Evolutionary conservation across 2,888 invertebrate species (phyloP).

Genomic region (Bursaphelenchus okinawaensis): DNA sequence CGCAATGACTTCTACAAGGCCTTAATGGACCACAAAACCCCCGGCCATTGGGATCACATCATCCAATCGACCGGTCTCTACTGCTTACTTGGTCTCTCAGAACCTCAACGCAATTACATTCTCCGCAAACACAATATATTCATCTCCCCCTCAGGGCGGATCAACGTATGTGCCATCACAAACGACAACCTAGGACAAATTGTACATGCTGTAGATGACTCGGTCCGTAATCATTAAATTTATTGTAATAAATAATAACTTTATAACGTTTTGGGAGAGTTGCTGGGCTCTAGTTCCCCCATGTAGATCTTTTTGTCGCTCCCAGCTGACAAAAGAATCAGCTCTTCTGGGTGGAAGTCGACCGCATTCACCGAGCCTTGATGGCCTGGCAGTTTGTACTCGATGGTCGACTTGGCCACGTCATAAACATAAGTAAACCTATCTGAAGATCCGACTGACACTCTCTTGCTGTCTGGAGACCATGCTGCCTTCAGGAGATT

Average conservation of each 20-base stretch:
- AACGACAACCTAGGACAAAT: conserved; percentile 82
- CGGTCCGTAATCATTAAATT: conserved; percentile 19
- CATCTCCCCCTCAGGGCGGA: conserved; percentile 79
- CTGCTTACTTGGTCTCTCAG: conserved; percentile 85
- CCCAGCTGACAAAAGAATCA: conserved; percentile 82
- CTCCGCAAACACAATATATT: conserved; percentile 65
- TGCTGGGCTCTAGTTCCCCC: conserved; percentile 76
- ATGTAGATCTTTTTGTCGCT: conserved; percentile 92
- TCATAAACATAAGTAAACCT: conserved; percentile 95
- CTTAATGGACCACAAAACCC: conserved; percentile 73
- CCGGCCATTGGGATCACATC: conserved; percentile 92
- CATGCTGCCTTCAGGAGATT: conserved; percentile 87
- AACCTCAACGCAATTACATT: conserved; percentile 42
- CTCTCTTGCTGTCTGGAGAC: conserved; percentile 85
- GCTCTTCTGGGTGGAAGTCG: conserved; percentile 87
- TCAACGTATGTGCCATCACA: conserved; percentile 91
- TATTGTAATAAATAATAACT: not conserved
- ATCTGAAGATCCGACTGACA: conserved; percentile 82
- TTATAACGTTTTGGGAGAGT: not conserved
- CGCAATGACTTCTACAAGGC: conserved; percentile 71
- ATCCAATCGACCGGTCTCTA: conserved; percentile 91
- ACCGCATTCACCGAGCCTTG: conserved; percentile 93
- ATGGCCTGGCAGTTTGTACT: conserved; percentile 92
- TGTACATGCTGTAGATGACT: conserved; percentile 65
- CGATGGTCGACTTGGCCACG: conserved; percentile 71